Conservation (phyloP, 2,113 vertebrate species). For the Catagonus wagneri region DNA sequence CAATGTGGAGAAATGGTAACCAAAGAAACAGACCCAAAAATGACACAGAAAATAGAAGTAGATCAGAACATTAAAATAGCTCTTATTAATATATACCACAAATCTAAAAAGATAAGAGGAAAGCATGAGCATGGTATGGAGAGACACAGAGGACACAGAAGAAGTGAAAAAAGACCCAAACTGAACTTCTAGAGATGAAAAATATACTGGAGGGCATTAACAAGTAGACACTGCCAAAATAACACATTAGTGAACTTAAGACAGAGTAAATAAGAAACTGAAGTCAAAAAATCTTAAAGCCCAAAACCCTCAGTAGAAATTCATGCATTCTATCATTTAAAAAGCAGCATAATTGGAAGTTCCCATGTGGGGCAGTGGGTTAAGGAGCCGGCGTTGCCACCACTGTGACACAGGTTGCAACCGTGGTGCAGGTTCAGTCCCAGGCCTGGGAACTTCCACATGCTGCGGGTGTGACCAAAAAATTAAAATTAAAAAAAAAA, state of each 20-base stretch:
- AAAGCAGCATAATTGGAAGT: background rate
- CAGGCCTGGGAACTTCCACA: too few species aligned
- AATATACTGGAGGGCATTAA: background rate
- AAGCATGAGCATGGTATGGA: background rate
- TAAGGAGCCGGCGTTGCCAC: too few species aligned
- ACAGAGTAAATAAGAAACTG: background rate
- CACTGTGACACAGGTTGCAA: too few species aligned
- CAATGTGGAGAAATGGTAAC: background rate
- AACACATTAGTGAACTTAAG: background rate
- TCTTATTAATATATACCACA: background rate
- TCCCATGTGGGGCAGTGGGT: too few species aligned
- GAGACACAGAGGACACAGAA: background rate
- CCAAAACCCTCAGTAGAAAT: background rate
- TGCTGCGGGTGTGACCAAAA: too few species aligned
- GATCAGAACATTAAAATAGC: background rate
- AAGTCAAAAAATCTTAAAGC: constrained; percentile 25
- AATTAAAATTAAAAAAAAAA: too few species aligned
- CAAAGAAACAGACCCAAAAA: constrained; percentile 23
- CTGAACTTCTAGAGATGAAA: background rate
- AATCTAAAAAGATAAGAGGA: background rate
- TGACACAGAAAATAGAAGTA: background rate
- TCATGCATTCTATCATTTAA: constrained; percentile 5
- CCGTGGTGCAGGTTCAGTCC: too few species aligned
- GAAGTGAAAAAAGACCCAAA: background rate
- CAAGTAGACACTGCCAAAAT: background rate